Conservation (phyloP, 37 sponge, comb jelly and placozoan species). For the Ephydatia muelleri region DNA sequence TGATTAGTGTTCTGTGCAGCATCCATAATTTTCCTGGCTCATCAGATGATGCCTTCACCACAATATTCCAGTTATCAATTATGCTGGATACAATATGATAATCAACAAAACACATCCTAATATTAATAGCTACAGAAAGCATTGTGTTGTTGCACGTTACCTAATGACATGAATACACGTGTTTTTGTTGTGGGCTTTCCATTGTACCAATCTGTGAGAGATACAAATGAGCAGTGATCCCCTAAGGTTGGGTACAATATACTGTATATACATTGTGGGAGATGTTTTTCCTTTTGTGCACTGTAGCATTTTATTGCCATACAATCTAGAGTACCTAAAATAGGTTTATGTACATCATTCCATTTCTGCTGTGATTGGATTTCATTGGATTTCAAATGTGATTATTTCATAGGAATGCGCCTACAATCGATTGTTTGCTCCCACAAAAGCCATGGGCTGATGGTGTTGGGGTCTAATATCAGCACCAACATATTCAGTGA, state of each 20-base stretch:
- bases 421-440: slow-evolving; percentile 50
- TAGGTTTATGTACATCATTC: slow-evolving; percentile 4
- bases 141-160: not conserved
- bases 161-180: slow-evolving; percentile 24
- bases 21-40: slow-evolving; percentile 69
- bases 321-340: slow-evolving; percentile 2
- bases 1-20: slow-evolving; percentile 61
- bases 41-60: slow-evolving; percentile 59
- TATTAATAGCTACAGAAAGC: not conserved
- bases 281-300: not conserved
- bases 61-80: slow-evolving; percentile 30
- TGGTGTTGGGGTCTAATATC: not conserved
- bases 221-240: not conserved
- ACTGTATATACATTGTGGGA: slow-evolving; percentile 26
- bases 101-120: too few relatives aligned
- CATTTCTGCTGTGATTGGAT: not conserved
- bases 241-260: not conserved
- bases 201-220: slow-evolving; percentile 2
- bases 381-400: too few relatives aligned
- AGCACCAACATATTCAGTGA: not conserved
- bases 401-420: not conserved
- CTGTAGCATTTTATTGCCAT: slow-evolving; percentile 56
- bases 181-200: slow-evolving; percentile 53
- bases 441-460: slow-evolving; percentile 7
- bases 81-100: too few relatives aligned